Conservation (phyloP, 2,797 vertebrate genomes). For the Prionace glauca region DNA sequence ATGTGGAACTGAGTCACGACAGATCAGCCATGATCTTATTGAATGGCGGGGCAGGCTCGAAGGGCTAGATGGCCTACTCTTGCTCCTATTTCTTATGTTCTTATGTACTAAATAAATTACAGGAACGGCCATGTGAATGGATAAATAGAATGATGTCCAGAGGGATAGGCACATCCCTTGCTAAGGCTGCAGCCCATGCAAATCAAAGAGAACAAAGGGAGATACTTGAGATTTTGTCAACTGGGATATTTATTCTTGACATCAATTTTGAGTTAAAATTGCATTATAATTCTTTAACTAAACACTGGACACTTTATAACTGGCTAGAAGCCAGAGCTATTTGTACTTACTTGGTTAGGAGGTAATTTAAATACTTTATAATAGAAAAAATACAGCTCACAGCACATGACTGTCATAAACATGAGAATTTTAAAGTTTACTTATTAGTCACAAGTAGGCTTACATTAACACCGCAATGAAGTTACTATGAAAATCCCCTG, state of each 20-base stretch:
- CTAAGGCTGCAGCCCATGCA: not conserved
- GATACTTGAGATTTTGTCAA: constrained; percentile 41
- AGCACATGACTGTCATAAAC: not conserved
- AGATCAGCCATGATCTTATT: too few species aligned
- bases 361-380: too few species aligned
- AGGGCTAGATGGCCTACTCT: too few species aligned
- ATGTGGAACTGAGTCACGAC: too few species aligned
- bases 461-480: too few species aligned
- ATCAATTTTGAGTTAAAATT: not conserved
- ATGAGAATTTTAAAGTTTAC: not conserved
- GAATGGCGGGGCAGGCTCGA: too few species aligned
- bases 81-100: too few species aligned
- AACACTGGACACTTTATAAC: constrained; percentile 48
- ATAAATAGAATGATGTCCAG: not conserved
- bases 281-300: constrained; percentile 43
- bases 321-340: constrained; percentile 42
- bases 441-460: too few species aligned
- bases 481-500: too few species aligned
- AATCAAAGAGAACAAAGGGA: not conserved
- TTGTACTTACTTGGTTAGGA: not conserved
- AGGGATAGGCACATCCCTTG: not conserved
- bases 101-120: too few species aligned
- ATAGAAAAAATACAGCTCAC: not conserved
- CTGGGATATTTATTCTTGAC: constrained; percentile 28
- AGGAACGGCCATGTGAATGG: not conserved